Conservation (phyloP, 2,888 invertebrate genomes). For the Catocala nupta region DNA sequence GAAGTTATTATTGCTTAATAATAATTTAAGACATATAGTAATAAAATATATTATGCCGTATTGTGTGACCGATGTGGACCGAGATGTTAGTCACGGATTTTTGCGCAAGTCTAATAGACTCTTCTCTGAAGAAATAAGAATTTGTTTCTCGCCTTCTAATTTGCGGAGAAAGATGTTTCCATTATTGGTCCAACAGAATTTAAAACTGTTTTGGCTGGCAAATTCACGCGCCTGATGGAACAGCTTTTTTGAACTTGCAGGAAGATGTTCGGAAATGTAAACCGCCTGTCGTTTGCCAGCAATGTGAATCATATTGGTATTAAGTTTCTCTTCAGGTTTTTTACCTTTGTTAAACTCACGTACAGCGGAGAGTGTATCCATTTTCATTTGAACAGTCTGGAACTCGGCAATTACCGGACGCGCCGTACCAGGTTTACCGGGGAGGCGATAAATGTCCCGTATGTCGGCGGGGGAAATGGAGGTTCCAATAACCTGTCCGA, state of each 20-base stretch:
- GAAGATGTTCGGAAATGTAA: background rate
- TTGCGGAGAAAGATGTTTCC: background rate
- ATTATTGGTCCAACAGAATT: background rate
- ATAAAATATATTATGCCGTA: too few species aligned
- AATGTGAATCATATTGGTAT: background rate
- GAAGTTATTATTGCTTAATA: too few species aligned
- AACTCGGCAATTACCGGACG: too few species aligned
- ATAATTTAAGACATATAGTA: too few species aligned
- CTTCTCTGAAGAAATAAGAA: background rate
- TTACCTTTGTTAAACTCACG: background rate
- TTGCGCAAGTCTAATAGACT: background rate
- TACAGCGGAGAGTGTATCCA: background rate
- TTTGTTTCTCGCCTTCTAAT: background rate
- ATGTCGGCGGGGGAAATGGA: too few species aligned
- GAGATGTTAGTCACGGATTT: background rate
- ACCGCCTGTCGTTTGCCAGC: background rate
- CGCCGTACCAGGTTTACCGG: too few species aligned
- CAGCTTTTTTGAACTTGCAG: background rate
- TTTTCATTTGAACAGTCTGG: slow-evolving; percentile 1
- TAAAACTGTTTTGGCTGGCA: background rate
- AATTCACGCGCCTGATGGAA: background rate
- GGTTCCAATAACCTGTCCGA: too few species aligned
- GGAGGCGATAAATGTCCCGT: too few species aligned
- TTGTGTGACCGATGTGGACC: too few species aligned
- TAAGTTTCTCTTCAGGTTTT: background rate